Evolutionary conservation across 2,797 vertebrate species (phyloP).

Genomic region (Rhyacichthys aspro): DNA sequence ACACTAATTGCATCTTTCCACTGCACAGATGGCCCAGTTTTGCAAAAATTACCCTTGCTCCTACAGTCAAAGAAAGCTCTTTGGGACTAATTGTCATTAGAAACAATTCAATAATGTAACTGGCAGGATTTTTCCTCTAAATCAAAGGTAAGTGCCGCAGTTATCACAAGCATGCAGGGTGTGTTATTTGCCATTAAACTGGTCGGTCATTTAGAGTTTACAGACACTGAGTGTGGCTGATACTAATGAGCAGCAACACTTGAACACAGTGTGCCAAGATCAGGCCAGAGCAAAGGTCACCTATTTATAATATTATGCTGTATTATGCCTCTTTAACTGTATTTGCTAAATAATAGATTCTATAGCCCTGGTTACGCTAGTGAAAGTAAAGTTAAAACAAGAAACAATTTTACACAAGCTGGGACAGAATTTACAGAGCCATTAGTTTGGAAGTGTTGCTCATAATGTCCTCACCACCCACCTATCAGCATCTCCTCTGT

Average conservation of each 20-base stretch:
- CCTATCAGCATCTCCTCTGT: conserved; percentile 53
- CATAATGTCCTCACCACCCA: conserved; percentile 59
- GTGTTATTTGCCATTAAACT: neutral
- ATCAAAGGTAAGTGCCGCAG: too few relatives aligned
- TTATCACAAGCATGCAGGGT: neutral
- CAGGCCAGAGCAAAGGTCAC: too few relatives aligned
- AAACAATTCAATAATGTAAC: neutral
- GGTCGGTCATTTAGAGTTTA: too few relatives aligned
- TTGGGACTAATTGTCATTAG: neutral
- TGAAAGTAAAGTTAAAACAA: conserved; percentile 12
- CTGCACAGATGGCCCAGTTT: neutral
- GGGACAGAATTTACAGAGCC: conserved; percentile 18
- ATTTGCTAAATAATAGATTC: conserved; percentile 16
- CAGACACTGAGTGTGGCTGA: too few relatives aligned
- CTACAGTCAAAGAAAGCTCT: neutral
- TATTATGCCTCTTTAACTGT: neutral
- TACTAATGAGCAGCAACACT: too few relatives aligned
- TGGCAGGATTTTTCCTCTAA: neutral
- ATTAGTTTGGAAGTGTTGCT: conserved; percentile 44
- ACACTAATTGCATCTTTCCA: conserved; percentile 2
- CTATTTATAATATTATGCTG: too few relatives aligned
- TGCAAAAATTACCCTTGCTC: neutral
- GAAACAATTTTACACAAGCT: conserved; percentile 4
- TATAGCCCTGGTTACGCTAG: conserved; percentile 1
- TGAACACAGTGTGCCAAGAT: too few relatives aligned